Conservation (phyloP, 2,888 invertebrate genomes). For the Vannuccia rotundouncinata region DNA sequence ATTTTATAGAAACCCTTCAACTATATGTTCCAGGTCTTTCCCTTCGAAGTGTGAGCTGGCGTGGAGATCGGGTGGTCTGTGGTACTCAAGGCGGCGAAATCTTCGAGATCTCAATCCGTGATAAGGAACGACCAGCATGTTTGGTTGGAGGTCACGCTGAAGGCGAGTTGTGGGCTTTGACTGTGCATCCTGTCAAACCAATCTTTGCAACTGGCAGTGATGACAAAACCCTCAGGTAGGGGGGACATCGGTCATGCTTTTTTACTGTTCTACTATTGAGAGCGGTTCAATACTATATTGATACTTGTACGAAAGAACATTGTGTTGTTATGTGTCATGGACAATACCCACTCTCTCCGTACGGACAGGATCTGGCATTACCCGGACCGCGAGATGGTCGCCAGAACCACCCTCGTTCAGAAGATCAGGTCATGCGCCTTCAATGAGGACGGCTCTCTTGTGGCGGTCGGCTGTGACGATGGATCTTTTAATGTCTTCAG, state of each 20-base stretch:
- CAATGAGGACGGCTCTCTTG: conserved; percentile 50
- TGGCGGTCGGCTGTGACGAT: conserved; percentile 53
- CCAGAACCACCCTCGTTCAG: conserved; percentile 50
- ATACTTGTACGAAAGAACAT: too few species aligned
- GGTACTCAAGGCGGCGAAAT: conserved; percentile 56
- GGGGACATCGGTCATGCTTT: conserved; percentile 32
- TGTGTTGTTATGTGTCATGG: too few species aligned
- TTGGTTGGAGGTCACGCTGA: conserved; percentile 55
- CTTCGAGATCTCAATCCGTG: conserved; percentile 51
- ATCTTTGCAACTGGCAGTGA: conserved; percentile 57
- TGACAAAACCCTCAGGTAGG: conserved; percentile 54
- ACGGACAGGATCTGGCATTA: conserved; percentile 55
- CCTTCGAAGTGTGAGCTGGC: conserved; percentile 53
- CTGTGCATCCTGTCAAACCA: conserved; percentile 53
- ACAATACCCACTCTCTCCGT: too few species aligned
- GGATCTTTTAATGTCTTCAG: conserved; percentile 54
- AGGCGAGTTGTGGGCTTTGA: conserved; percentile 56
- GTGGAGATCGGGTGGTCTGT: conserved; percentile 49
- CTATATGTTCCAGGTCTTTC: conserved; percentile 46
- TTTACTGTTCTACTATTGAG: too few species aligned
- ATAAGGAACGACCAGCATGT: conserved; percentile 47
- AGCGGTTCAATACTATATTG: too few species aligned
- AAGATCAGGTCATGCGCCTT: conserved; percentile 54
- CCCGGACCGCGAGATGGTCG: conserved; percentile 48
- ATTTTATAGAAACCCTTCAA: too few species aligned